Base-by-base conservation (phyloP, 2,113 vertebrate species). In the Pionites leucogaster region DNA sequence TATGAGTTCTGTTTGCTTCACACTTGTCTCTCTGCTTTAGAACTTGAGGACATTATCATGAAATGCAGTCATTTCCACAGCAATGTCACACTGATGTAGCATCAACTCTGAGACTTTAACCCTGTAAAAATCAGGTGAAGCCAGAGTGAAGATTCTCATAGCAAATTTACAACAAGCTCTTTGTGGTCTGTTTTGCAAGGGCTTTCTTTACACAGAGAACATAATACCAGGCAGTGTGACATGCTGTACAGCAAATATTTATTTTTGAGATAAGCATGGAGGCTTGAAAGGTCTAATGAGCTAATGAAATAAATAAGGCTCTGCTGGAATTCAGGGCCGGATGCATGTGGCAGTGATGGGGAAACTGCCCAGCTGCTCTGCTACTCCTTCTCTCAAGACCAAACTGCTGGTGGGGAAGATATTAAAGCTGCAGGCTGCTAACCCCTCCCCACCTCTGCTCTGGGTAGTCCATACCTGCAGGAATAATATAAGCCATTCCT, bases 301-400 rank as follows among this genome's bases (percentile, higher is more conserved):
- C 72, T 93, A 94, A 96, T 72, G 90, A 97, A 97, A 95, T 95
- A 95, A 97, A 96, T 87, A 88, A 93, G 52, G 13, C 47, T 89
- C 27, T 88, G 68, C 53, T 95, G 64, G 82, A 94, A 91, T 87
- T 83, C 81, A 75, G 74, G 86, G 69, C 42, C 3, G 1, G 86
- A 92, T 70, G 64, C 14, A 0, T 39, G 60, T 64, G 72, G 69
- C 0, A 1, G 60, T 5, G 13, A 23, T 55, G 64, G 55, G 50
- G 65, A 95, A 95, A 39, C 74, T 95, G 86, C 31, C 46, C 88
- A 92, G 68, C 80, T 91, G 77, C 65, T 91, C 76, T 78, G 50
- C 46, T 29, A 11, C n/a, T 86, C 46, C n/a, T 75, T 52, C 29
- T 64, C 39, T 81, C 12, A 64, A 88, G 68, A 46, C 3, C 28